Conservation (phyloP, 2,113 vertebrate species). For the Deroptyus accipitrinus region DNA sequence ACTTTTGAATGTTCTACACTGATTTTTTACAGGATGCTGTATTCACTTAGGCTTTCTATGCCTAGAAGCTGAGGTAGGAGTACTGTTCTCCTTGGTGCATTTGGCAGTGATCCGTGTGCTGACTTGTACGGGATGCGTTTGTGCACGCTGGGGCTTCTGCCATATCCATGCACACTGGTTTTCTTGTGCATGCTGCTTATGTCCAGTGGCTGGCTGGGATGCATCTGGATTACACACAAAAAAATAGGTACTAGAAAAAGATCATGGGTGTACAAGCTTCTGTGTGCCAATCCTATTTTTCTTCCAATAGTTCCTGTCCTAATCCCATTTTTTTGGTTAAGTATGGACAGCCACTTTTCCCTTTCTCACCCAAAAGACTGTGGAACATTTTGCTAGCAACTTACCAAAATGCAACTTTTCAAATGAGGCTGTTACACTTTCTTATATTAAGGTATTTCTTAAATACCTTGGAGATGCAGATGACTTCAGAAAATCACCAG, state of each 20-base stretch:
- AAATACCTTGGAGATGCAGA: neutral
- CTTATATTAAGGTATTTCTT: neutral
- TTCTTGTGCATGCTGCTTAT: neutral
- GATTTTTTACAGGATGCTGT: neutral
- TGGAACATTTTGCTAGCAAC: neutral
- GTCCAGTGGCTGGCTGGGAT: neutral
- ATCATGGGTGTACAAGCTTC: neutral
- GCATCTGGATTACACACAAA: neutral
- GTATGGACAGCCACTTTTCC: neutral
- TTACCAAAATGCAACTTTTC: neutral
- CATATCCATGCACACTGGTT: rapidly evolving
- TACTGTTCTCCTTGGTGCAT: neutral
- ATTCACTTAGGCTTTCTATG: neutral
- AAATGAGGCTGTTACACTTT: neutral
- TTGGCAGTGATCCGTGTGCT: neutral
- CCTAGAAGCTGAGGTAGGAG: neutral
- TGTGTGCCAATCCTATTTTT: neutral
- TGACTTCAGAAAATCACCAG: neutral
- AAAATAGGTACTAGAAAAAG: neutral
- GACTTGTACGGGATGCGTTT: rapidly evolving
- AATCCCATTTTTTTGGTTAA: neutral
- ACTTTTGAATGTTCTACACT: neutral
- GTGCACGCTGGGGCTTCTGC: neutral
- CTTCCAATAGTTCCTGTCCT: neutral
- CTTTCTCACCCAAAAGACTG: neutral